phyloP scores from a whole-genome alignment of 92 coral and sea anemone genomes.

The Bergia puertoricense region DNA sequence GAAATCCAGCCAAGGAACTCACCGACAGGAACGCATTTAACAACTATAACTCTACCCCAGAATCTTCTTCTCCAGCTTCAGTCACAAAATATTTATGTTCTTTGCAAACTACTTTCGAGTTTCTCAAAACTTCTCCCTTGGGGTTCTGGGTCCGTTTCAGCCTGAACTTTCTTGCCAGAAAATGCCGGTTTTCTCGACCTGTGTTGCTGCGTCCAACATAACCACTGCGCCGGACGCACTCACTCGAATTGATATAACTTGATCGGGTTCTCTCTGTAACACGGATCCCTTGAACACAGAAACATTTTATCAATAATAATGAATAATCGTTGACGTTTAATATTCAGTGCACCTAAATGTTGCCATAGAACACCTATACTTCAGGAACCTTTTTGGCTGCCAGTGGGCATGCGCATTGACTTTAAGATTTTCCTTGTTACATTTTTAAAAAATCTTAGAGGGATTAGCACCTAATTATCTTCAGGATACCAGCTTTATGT shows the following conservation, averaged over 20 bases:
- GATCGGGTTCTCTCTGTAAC: conserved; percentile 12
- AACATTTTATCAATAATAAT: not conserved
- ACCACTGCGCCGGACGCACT: not conserved
- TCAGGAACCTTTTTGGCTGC: too few species aligned
- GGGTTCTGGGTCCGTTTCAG: conserved; percentile 21
- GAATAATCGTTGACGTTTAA: too few species aligned
- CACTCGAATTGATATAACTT: conserved; percentile 1
- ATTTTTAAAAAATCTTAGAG: too few species aligned
- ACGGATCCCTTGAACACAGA: not conserved
- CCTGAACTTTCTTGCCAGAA: conserved; percentile 11
- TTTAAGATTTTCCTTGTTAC: too few species aligned
- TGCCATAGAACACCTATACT: too few species aligned
- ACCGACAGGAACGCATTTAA: too few species aligned
- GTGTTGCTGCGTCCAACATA: conserved; percentile 19
- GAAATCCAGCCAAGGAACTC: too few species aligned
- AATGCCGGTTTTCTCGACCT: not conserved
- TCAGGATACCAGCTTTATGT: too few species aligned
- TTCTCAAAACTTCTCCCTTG: not conserved
- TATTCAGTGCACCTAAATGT: too few species aligned
- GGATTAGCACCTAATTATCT: too few species aligned
- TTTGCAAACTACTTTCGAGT: conserved; percentile 25
- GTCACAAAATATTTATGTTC: conserved; percentile 12
- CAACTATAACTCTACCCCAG: too few species aligned
- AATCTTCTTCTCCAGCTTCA: not conserved
- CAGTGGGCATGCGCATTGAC: too few species aligned